phyloP scores from a whole-genome alignment of 2,888 invertebrate species.

The Trachelus troglodyta region DNA sequence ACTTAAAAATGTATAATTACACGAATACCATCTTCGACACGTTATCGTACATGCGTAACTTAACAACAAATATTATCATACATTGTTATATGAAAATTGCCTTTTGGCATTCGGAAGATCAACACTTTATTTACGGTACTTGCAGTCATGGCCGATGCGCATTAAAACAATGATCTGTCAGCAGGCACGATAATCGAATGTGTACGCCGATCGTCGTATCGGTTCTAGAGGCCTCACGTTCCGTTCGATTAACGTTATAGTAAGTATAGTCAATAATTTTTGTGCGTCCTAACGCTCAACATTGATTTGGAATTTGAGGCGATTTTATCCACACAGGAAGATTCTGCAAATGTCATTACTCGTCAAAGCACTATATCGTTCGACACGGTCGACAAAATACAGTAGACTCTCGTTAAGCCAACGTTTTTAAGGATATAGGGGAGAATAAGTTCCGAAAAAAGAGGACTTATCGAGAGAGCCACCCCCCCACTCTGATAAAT shows the following conservation, averaged over 20 bases:
- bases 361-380: background rate
- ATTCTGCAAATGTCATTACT: background rate
- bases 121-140: background rate
- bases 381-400: background rate
- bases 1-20: background rate
- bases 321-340: background rate
- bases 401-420: no score
- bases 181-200: background rate
- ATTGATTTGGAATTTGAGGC: background rate
- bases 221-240: background rate
- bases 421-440: no score
- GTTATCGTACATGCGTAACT: background rate
- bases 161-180: background rate
- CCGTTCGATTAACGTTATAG: background rate
- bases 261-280: background rate
- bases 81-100: background rate
- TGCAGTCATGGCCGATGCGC: background rate
- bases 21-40: background rate
- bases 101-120: background rate
- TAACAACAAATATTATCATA: background rate
- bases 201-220: background rate
- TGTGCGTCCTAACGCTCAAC: background rate
- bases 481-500: no score
- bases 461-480: no score
- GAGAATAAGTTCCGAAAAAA: no score